phyloP scores from a whole-genome alignment of 2,888 invertebrate species.

The Agrotis puta region DNA sequence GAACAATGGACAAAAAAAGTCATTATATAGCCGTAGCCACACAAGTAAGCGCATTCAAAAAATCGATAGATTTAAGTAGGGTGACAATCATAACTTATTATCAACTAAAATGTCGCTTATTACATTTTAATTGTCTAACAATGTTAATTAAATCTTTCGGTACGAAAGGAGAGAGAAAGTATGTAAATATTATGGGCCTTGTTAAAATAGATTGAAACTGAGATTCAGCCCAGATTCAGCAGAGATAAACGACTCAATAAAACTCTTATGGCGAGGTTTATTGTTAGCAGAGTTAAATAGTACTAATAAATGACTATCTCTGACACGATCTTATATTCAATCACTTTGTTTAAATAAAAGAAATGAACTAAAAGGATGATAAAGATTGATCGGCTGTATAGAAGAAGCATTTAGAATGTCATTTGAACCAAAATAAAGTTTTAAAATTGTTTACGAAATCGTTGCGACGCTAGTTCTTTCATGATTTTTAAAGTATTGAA shows the following conservation, averaged over 20 bases:
- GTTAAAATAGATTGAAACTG: conserved; percentile 58
- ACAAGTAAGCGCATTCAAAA: no score
- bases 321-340: conserved; percentile 30
- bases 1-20: no score
- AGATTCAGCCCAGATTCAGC: conserved; percentile 52
- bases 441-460: neutral
- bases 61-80: no score
- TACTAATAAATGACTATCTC: conserved; percentile 29
- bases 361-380: neutral
- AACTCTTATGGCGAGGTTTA: conserved; percentile 57
- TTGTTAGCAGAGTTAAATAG: conserved; percentile 49
- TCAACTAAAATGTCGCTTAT: no score
- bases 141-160: conserved; percentile 39
- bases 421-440: neutral
- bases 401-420: neutral
- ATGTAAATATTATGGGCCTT: conserved; percentile 48
- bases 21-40: no score
- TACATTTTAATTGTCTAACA: no score
- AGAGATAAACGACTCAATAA: conserved; percentile 62
- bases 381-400: neutral
- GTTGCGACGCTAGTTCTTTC: neutral
- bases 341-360: conserved; percentile 22
- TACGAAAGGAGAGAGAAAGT: conserved; percentile 14
- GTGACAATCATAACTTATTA: no score
- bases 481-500: neutral